A percentile compares a stretch with the other conserved stretches of the same genome.
Evolutionary conservation across 2,113 vertebrate genomes (phyloP).

Genomic region (Hymenochirus boettgeri): DNA sequence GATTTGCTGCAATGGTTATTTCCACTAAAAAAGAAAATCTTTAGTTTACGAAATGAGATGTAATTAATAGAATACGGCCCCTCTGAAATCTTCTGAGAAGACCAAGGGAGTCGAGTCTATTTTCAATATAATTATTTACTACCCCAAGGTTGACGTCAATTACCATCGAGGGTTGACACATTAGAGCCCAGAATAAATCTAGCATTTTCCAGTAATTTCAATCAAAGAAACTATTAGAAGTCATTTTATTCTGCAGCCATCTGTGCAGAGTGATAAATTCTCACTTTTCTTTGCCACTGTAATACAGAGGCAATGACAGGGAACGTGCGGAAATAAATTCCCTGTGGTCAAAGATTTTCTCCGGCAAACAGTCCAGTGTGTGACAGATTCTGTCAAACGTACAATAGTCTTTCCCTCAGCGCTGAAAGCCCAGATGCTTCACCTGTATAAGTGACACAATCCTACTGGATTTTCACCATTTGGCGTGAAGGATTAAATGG

Average conservation of each 20-base stretch:
- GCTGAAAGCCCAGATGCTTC: background rate
- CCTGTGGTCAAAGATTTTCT: constrained; percentile 46
- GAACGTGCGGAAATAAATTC: constrained; percentile 49
- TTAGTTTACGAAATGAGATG: constrained; percentile 27
- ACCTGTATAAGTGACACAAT: background rate
- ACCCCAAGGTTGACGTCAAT: constrained; percentile 45
- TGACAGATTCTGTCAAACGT: constrained; percentile 44
- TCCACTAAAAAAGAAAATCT: background rate
- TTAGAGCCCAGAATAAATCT: constrained; percentile 35
- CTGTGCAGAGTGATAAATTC: constrained; percentile 44
- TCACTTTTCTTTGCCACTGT: constrained; percentile 45
- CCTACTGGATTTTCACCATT: background rate
- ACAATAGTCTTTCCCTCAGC: constrained; percentile 5
- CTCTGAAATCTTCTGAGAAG: constrained; percentile 45
- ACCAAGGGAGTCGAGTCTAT: constrained; percentile 32
- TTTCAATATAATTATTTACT: constrained; percentile 33
- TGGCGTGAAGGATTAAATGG: no score
- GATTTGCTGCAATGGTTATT: background rate
- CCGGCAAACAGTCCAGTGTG: constrained; percentile 42
- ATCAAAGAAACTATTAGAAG: constrained; percentile 35
- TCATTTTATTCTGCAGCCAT: constrained; percentile 41
- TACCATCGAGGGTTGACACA: constrained; percentile 39
- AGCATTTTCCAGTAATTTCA: constrained; percentile 46
- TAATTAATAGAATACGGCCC: constrained; percentile 48
- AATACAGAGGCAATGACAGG: constrained; percentile 31